A percentile compares a stretch with the other conserved stretches of the same genome.
Conservation (phyloP, 2,888 invertebrate genomes). For the Drosophila tanythrix region DNA sequence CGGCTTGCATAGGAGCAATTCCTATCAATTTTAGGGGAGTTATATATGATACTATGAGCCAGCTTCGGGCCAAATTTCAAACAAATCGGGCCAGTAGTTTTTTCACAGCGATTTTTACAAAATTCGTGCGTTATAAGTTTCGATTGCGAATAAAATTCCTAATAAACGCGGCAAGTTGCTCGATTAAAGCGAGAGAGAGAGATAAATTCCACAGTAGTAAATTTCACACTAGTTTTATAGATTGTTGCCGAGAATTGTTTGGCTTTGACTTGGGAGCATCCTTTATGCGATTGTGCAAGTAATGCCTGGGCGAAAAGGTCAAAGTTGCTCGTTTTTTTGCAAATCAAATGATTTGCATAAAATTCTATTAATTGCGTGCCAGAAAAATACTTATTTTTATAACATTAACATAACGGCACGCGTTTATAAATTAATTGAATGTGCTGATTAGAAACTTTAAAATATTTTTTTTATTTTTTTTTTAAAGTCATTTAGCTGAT, state of each 20-base stretch:
- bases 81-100: slow-evolving; percentile 41
- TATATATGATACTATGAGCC: background rate
- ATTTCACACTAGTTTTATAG: slow-evolving; percentile 6
- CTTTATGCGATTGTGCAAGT: slow-evolving; percentile 27
- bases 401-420: slow-evolving; percentile 14
- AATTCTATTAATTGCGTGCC: slow-evolving; percentile 10
- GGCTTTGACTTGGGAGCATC: slow-evolving; percentile 1
- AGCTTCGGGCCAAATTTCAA: slow-evolving; percentile 41
- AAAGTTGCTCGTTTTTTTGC: slow-evolving; percentile 20
- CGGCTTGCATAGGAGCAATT: slow-evolving; percentile 16
- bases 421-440: slow-evolving; percentile 32
- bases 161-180: slow-evolving; percentile 1
- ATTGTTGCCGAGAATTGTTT: slow-evolving; percentile 17
- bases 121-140: slow-evolving; percentile 59
- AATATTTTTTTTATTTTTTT: slow-evolving; percentile 6
- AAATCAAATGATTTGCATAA: slow-evolving; percentile 53
- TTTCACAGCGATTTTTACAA: slow-evolving; percentile 68
- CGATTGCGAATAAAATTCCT: slow-evolving; percentile 14
- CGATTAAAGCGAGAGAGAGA: slow-evolving; percentile 16
- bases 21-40: slow-evolving; percentile 25
- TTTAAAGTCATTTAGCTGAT: slow-evolving; percentile 52
- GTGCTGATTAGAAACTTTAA: slow-evolving; percentile 23
- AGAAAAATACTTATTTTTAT: slow-evolving; percentile 22
- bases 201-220: slow-evolving; percentile 24
- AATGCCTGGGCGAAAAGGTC: slow-evolving; percentile 38